phyloP scores from a whole-genome alignment of 2,797 vertebrate genomes.

The Paedocypris micromegethes region DNA sequence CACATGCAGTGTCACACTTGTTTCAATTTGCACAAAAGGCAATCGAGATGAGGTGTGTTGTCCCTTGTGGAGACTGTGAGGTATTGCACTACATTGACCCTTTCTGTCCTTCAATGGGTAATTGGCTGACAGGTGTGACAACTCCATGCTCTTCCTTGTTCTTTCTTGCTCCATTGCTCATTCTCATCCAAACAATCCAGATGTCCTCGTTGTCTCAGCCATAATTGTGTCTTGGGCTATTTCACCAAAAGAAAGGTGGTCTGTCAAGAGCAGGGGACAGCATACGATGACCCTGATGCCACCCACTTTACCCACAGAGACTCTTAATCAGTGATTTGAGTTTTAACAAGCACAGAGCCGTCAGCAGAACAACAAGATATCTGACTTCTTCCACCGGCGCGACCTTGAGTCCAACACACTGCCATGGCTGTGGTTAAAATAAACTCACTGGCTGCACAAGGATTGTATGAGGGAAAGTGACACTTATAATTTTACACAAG shows the following conservation, averaged over 20 bases:
- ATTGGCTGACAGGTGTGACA: constrained; percentile 33
- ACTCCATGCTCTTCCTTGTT: background rate
- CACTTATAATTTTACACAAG: too few species aligned
- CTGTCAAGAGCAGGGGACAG: background rate
- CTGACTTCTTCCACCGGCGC: constrained; percentile 58
- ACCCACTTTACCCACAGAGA: constrained; percentile 34
- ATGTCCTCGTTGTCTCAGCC: background rate
- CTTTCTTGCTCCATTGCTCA: background rate
- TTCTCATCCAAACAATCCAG: background rate
- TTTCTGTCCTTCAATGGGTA: constrained; percentile 21
- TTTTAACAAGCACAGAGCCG: constrained; percentile 44
- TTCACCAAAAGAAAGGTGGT: constrained; percentile 1
- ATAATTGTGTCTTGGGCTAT: background rate
- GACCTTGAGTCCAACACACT: constrained; percentile 48
- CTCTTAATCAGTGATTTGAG: constrained; percentile 43
- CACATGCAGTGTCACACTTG: too few species aligned
- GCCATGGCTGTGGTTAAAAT: background rate
- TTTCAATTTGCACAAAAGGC: too few species aligned
- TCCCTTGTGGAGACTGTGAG: constrained; percentile 52
- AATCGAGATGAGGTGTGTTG: too few species aligned
- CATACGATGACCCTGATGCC: constrained; percentile 30
- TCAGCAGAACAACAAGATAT: constrained; percentile 46
- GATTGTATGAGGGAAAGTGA: too few species aligned
- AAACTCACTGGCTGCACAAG: too few species aligned
- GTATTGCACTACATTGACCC: constrained; percentile 52